Base-by-base conservation (phyloP, 2,113 vertebrate genomes). In the Catharus fuscescens region DNA sequence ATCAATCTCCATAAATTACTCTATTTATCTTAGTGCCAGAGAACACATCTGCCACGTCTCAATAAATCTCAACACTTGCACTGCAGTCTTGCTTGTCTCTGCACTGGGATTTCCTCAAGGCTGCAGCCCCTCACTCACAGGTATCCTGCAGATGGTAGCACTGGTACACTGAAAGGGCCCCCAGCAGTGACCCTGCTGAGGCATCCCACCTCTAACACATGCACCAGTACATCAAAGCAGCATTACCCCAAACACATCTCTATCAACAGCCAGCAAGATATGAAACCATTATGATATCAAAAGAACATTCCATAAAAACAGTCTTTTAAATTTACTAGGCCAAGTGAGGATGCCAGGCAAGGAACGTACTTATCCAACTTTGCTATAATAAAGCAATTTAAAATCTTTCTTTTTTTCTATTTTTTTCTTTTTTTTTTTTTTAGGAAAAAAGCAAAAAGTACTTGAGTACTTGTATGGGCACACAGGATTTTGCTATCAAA, bases 1-100 rank as follows among this genome's bases (percentile, higher is more conserved):
- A 82, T 94, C 90, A 90, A 90, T 71, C 88, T 90, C 84, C 77
- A 74, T 90, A 84, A 95, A 91, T 94, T 95, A 86, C 71, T 91
- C 82, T 90, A 90, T 93, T 95, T 95, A 91, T 88, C 92, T 93
- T 88, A 21, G 60, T 64, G 69, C 40, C 0, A 4, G 69, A 62
- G 38, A 95, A 96, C 59, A 50, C 79, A 96, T 77, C 60, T 94
- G 73, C 82, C 69, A 92, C 0, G 0, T 86, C 86, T 82, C 82
- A 61, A 84, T 86, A 83, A 76, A 94, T 95, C 86, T 83, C 80
- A 95, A 74, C 72, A 65, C 38, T 52, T 3, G 38, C 72, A 40
- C 67, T 40, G 60, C 88, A 73, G 67, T 66, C 85, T 36, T 85
- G 62, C 44, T 52, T 66, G 69, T 57, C 71, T 38, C 62, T 83